phyloP scores from a whole-genome alignment of 2,888 invertebrate species.

The Thecocarcelia acutangulata region DNA sequence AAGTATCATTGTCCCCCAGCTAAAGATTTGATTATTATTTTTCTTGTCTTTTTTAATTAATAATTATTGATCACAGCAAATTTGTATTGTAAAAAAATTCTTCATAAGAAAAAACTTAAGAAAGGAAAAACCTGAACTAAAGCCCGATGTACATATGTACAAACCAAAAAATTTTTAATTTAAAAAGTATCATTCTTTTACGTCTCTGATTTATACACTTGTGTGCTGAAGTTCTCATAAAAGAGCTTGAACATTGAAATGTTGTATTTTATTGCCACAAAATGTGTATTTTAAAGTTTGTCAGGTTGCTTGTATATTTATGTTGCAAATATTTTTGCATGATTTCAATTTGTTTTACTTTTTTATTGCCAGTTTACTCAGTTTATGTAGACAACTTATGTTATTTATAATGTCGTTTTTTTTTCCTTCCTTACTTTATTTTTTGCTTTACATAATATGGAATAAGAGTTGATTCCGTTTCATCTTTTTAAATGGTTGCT shows the following conservation, averaged over 20 bases:
- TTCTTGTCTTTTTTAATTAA: too few species aligned
- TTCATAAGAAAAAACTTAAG: too few species aligned
- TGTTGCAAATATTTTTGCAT: constrained; percentile 58
- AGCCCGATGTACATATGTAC: too few species aligned
- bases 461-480: background rate
- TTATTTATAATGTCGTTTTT: constrained; percentile 45
- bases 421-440: constrained; percentile 13
- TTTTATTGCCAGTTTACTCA: constrained; percentile 39
- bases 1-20: too few species aligned
- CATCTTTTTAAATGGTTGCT: background rate
- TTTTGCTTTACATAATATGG: background rate
- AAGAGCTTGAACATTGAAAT: constrained; percentile 38
- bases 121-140: too few species aligned
- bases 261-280: constrained; percentile 38
- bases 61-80: too few species aligned
- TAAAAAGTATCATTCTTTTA: too few species aligned
- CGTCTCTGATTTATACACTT: background rate
- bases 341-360: constrained; percentile 63
- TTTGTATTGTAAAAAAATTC: too few species aligned
- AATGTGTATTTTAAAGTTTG: constrained; percentile 32
- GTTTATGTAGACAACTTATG: constrained; percentile 53
- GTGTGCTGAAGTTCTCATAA: constrained; percentile 11
- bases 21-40: too few species aligned
- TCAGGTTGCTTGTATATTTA: constrained; percentile 36
- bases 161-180: too few species aligned